These are phyloP conservation scores for Heliornis fulica DNA, from an alignment of 2,113 vertebrate genomes.

Conservation along the genomic window DNA sequence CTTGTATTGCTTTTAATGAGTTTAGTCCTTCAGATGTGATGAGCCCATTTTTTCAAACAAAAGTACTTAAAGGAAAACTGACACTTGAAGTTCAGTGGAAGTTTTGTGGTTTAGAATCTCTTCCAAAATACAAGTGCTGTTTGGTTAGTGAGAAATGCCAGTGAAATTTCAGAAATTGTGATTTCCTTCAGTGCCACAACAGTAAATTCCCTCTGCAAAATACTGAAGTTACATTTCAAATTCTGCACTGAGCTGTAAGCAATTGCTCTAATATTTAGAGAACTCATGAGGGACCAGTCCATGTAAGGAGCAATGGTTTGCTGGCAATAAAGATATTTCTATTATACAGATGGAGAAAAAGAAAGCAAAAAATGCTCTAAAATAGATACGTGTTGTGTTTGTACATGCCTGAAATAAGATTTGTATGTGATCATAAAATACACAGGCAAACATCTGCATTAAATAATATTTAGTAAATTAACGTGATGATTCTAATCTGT, in stretches of 20 bases:
- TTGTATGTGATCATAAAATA: background rate
- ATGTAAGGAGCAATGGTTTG: background rate
- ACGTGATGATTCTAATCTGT: background rate
- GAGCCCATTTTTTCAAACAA: background rate
- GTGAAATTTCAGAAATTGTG: background rate
- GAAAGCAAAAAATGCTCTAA: background rate
- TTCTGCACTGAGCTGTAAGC: background rate
- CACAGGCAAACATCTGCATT: background rate
- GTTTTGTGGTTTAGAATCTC: background rate
- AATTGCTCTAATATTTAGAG: background rate
- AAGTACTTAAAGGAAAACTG: background rate
- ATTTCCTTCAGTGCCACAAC: background rate
- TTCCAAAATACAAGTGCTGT: background rate
- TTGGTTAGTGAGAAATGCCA: background rate
- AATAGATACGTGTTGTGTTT: background rate
- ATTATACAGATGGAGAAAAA: background rate
- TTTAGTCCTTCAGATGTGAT: no score
- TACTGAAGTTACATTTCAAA: background rate
- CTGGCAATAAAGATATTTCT: background rate
- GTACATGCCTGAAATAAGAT: background rate
- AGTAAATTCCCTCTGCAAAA: background rate
- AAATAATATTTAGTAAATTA: background rate
- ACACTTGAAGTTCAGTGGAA: no score
- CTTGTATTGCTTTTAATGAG: background rate
- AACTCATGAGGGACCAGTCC: background rate